These are phyloP conservation scores for Seriola aureovittata DNA, from an alignment of 2,113 vertebrate species.

Conservation along the genomic window DNA sequence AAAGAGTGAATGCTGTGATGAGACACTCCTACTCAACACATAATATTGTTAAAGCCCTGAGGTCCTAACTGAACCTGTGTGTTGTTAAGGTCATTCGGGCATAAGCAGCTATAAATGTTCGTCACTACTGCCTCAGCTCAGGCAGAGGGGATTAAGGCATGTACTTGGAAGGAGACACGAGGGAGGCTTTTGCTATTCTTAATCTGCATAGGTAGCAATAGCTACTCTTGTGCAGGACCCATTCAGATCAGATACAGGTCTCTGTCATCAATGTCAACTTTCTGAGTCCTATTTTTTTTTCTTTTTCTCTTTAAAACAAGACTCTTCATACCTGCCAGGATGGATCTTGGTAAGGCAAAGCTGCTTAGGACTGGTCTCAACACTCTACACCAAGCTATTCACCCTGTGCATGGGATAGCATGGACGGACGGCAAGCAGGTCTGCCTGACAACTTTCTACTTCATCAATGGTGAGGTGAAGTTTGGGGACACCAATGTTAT, in stretches of 20 bases:
- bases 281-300: slow-evolving; percentile 33
- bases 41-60: slow-evolving; percentile 41
- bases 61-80: slow-evolving; percentile 35
- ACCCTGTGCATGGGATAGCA: slow-evolving; percentile 92
- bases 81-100: slow-evolving; percentile 71
- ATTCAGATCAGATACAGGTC: slow-evolving; percentile 27
- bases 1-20: slow-evolving; percentile 7
- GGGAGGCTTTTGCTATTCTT: slow-evolving; percentile 82
- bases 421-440: slow-evolving; percentile 97
- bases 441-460: slow-evolving; percentile 87
- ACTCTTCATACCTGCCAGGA: slow-evolving; percentile 66
- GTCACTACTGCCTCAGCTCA: slow-evolving; percentile 73
- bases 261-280: slow-evolving; percentile 37
- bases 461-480: slow-evolving; percentile 84
- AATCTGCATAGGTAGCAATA: slow-evolving; percentile 70
- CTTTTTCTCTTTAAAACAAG: slow-evolving; percentile 13
- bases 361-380: slow-evolving; percentile 93
- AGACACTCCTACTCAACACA: slow-evolving; percentile 38
- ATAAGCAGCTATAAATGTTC: slow-evolving; percentile 83
- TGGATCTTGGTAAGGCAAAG: slow-evolving; percentile 95
- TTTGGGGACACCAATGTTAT: slow-evolving; percentile 93
- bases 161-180: slow-evolving; percentile 76
- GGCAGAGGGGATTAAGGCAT: slow-evolving; percentile 82
- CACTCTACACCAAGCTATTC: slow-evolving; percentile 91
- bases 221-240: slow-evolving; percentile 26